phyloP scores from a whole-genome alignment of 53 echinoderm and acorn worm genomes.

The Holothuria scabra region DNA sequence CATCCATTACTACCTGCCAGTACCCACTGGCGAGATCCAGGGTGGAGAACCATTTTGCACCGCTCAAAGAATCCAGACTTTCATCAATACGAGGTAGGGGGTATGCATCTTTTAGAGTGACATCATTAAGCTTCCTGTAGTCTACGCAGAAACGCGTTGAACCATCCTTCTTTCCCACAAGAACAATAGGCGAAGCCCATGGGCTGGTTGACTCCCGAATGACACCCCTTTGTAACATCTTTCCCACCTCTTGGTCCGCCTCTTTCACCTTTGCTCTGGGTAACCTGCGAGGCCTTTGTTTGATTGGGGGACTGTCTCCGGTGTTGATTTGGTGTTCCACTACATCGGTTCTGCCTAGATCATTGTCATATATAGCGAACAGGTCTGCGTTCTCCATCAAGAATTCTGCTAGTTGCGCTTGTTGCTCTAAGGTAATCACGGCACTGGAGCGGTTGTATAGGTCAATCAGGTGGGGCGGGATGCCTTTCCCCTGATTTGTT shows the following conservation, averaged over 20 bases:
- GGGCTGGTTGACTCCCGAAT: neutral
- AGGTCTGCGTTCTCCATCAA: conserved; percentile 1
- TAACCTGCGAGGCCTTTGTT: neutral
- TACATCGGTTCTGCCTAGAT: no score
- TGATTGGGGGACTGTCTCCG: conserved; percentile 46
- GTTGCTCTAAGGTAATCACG: conserved; percentile 3
- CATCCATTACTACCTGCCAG: no score
- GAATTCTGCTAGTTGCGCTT: neutral
- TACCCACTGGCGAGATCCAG: no score
- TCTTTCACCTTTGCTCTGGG: neutral
- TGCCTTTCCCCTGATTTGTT: neutral
- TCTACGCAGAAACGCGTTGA: neutral
- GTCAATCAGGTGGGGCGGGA: conserved; percentile 11
- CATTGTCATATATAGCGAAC: no score
- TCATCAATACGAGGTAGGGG: no score
- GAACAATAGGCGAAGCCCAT: neutral
- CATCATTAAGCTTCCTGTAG: no score
- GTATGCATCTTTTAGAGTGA: no score
- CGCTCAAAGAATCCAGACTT: no score
- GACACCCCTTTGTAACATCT: neutral
- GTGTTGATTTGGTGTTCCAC: no score
- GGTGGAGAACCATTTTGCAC: no score
- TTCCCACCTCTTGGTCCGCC: neutral
- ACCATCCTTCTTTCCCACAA: conserved; percentile 19
- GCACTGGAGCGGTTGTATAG: conserved; percentile 29